Percentiles rank a stretch among this genome's conserved stretches.
Conservation (phyloP, 1,140 invertebrate species). For the Alviniconcha marisindica region DNA sequence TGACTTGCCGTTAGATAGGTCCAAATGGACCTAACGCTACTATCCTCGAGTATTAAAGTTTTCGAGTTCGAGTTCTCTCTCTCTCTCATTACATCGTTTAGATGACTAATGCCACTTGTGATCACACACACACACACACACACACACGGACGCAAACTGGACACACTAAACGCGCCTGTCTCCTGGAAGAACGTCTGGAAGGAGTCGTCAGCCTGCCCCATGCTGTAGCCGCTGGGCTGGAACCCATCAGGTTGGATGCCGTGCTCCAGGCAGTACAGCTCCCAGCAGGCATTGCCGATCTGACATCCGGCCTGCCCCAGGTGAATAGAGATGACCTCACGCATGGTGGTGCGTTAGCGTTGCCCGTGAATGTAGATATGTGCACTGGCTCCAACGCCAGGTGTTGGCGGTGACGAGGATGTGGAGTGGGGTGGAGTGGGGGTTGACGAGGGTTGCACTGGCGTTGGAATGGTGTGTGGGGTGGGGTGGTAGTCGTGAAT, state of each 20-base stretch:
- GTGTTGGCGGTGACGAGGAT: neutral
- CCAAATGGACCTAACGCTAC: too few relatives aligned
- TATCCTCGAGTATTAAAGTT: too few relatives aligned
- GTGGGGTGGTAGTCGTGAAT: neutral
- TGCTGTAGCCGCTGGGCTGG: slow-evolving; percentile 62
- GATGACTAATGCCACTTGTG: neutral
- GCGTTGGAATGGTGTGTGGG: neutral
- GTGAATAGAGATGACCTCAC: slow-evolving; percentile 85
- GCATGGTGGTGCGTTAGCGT: neutral
- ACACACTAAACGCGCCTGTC: slow-evolving; percentile 65
- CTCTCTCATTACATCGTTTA: neutral
- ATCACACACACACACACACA: neutral
- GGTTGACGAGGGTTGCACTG: neutral
- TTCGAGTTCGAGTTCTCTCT: neutral
- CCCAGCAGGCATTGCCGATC: slow-evolving; percentile 89
- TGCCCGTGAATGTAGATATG: neutral
- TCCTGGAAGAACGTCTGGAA: slow-evolving; percentile 94
- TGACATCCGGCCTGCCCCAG: slow-evolving; percentile 91
- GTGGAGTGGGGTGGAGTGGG: neutral
- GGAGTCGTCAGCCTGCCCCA: slow-evolving; percentile 84
- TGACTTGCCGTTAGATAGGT: too few relatives aligned
- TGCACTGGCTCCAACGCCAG: neutral
- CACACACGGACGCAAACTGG: neutral
- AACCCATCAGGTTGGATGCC: slow-evolving; percentile 91
- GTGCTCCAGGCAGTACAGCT: slow-evolving; percentile 92